These are phyloP conservation scores for Aspidoscelis tigris DNA, from an alignment of 2,113 vertebrate genomes.

Conservation along the genomic window DNA sequence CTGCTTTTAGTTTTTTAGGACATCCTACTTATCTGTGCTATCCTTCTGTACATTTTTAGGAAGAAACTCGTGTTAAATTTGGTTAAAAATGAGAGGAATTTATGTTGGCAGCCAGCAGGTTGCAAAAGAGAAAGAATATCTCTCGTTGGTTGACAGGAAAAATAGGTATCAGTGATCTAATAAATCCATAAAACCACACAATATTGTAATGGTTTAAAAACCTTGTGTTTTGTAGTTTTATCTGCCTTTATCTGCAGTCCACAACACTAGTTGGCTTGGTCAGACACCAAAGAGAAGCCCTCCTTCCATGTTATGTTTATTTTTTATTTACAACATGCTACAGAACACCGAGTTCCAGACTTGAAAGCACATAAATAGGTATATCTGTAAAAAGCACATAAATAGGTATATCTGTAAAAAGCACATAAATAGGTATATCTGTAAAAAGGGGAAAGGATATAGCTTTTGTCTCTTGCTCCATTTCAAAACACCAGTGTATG, in stretches of 20 bases:
- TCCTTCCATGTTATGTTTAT: no score
- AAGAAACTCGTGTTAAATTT: neutral
- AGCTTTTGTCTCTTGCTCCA: no score
- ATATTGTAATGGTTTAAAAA: slow-evolving; percentile 14
- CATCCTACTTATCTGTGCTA: neutral
- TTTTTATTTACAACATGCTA: no score
- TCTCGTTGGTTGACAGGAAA: slow-evolving; percentile 38
- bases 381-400: no score
- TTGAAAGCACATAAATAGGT: no score
- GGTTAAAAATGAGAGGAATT: neutral
- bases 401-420: no score
- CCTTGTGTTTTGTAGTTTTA: neutral
- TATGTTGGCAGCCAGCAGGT: neutral
- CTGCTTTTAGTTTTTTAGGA: neutral
- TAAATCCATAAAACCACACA: neutral
- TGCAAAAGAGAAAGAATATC: neutral
- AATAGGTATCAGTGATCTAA: slow-evolving; percentile 55
- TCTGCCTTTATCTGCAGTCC: neutral
- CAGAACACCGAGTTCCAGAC: no score
- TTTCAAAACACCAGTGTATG: no score
- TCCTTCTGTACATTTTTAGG: slow-evolving; percentile 18
- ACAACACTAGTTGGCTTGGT: no score
- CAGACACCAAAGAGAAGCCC: no score
- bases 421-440: no score
- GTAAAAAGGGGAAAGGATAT: no score